Base-by-base conservation (phyloP, 2,113 vertebrate genomes). In the Clarias magur region DNA sequence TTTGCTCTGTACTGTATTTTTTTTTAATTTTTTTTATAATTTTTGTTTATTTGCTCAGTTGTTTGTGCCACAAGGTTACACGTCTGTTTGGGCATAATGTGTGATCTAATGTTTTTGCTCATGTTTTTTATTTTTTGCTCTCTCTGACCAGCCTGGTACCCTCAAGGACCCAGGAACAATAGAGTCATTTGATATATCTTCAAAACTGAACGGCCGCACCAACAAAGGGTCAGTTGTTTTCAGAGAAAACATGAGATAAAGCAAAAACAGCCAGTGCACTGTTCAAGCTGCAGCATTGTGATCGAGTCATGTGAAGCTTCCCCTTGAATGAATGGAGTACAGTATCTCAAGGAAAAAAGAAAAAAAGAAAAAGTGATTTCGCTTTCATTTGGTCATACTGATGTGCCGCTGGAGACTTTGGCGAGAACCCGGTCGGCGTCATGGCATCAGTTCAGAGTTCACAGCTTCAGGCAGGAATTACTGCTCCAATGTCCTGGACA, bases 161-260 rank as follows among this genome's bases (percentile, higher is more conserved):
- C 80, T 62, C 56, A 54, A 76, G 80, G 59, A 27, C 30, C 27
- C 21, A 2, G 25, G 75, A 30, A 87, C 86, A 87, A 87, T 87
- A 59, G 80, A 3, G 38, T n/a, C 76, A 25, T 75, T 87, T 82
- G 86, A 83, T 83, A 15, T 23, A 57, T 62, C 86, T 63, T 54
- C n/a, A 34, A 75, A 81, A 53, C 21, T 17, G 42, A 73, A 63
- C 27, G 42, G 73, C 10, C 54, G 13, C 19, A 67, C 15, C 85
- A 60, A 82, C 80, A 82, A 57, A 30, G 57, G 80, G 25, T 75
- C 54, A 25, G 76, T 82, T 87, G 80, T 87, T 83, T 25, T 76
- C 68, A 68, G 63, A 62, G 27, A 63, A 87, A 87, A 62, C 79
- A 81, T 81, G 79, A 23, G 79, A 42, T 81, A 23, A 80, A 62